Percentiles rank a stretch among this genome's conserved stretches.
These are phyloP conservation scores for Sthenelais limicola DNA, from an alignment of 2,888 invertebrate genomes.

Conservation along the genomic window DNA sequence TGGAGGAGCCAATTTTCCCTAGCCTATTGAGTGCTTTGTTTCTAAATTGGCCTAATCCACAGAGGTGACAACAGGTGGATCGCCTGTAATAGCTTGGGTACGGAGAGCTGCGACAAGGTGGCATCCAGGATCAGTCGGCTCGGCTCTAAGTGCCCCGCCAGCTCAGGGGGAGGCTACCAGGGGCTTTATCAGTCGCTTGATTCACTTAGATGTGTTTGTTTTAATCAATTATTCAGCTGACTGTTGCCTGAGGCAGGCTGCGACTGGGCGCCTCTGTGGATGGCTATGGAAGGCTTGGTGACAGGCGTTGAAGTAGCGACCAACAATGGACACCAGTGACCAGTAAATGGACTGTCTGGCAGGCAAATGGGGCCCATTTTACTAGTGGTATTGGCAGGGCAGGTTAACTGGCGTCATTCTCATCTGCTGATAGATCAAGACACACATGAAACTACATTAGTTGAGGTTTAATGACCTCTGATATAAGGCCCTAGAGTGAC, in stretches of 20 bases:
- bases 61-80: constrained; percentile 33
- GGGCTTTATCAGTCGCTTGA: constrained; percentile 31
- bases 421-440: too few relatives aligned
- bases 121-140: too few relatives aligned
- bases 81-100: constrained; percentile 10
- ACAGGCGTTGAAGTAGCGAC: not conserved
- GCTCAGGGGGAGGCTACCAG: not conserved
- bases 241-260: too few relatives aligned
- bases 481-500: too few relatives aligned
- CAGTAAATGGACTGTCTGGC: constrained; percentile 27
- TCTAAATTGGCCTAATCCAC: constrained; percentile 28
- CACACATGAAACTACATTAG: too few relatives aligned
- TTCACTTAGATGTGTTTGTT: constrained; percentile 40
- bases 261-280: too few relatives aligned
- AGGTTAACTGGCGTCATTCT: too few relatives aligned
- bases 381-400: too few relatives aligned
- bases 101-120: too few relatives aligned
- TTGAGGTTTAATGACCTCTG: too few relatives aligned
- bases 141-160: not conserved
- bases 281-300: constrained; percentile 27
- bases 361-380: constrained; percentile 34
- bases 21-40: constrained; percentile 37
- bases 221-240: constrained; percentile 34
- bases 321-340: not conserved
- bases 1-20: constrained; percentile 36